Evolutionary conservation across 2,113 vertebrate genomes (phyloP).

Genomic region (Calidris pugnax): DNA sequence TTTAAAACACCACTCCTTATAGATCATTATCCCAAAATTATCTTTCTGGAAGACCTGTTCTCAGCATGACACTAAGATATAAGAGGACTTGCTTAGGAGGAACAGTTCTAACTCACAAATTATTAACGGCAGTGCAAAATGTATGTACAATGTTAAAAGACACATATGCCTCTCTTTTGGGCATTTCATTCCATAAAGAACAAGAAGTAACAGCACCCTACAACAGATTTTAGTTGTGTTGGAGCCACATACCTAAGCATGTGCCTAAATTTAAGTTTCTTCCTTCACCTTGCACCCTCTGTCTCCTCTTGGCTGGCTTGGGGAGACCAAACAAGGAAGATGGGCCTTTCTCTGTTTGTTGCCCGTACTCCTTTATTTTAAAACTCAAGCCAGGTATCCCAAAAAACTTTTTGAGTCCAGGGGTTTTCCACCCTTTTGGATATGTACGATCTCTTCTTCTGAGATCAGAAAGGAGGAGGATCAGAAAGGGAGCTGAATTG

Average conservation of each 20-base stretch:
- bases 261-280: neutral
- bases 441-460: neutral
- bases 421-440: neutral
- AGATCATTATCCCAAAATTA: constrained; percentile 24
- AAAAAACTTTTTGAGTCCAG: neutral
- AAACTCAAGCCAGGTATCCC: neutral
- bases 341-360: neutral
- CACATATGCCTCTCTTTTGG: neutral
- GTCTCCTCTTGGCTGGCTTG: neutral
- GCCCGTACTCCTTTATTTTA: neutral
- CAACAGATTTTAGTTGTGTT: neutral
- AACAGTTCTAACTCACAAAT: constrained; percentile 3
- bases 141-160: neutral
- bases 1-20: neutral
- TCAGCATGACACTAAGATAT: neutral
- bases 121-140: constrained; percentile 8
- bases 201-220: neutral
- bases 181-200: neutral
- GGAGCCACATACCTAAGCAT: neutral
- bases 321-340: neutral
- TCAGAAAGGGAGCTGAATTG: neutral
- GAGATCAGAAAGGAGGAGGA: neutral
- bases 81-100: neutral
- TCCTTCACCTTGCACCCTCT: neutral
- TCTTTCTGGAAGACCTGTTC: constrained; percentile 9